A percentile compares a stretch with the other conserved stretches of the same genome.
Evolutionary conservation across 2,888 invertebrate species (phyloP).

Genomic region (Ochropacha duplaris): DNA sequence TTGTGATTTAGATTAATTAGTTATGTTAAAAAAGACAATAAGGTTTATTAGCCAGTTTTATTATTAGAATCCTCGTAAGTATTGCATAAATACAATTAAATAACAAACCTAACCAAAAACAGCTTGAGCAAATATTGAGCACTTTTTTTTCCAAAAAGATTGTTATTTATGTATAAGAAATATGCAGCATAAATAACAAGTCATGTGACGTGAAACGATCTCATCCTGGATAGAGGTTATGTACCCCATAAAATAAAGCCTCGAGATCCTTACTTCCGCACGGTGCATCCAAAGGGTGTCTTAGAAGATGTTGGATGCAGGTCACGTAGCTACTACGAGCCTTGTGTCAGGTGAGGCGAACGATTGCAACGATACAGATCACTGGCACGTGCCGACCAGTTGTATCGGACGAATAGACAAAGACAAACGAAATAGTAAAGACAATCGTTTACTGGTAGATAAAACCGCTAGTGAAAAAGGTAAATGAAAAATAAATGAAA

Average conservation of each 20-base stretch:
- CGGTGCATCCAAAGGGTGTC: constrained; percentile 30
- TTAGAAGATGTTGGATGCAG: constrained; percentile 38
- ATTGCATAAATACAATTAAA: background rate
- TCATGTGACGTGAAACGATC: background rate
- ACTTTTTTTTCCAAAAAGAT: background rate
- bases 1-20: background rate
- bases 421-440: constrained; percentile 19
- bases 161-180: background rate
- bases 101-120: too few relatives aligned
- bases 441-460: constrained; percentile 13
- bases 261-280: constrained; percentile 36
- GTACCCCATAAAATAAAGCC: constrained; percentile 32
- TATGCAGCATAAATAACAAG: background rate
- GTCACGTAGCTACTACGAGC: constrained; percentile 55
- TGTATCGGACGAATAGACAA: constrained; percentile 12
- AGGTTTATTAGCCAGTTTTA: too few relatives aligned
- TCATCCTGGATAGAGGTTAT: background rate
- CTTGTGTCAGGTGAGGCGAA: constrained; percentile 59
- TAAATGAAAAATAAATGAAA: constrained; percentile 15
- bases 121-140: too few relatives aligned
- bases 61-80: background rate
- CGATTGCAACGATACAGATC: constrained; percentile 58
- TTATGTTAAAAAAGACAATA: background rate
- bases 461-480: constrained; percentile 1
- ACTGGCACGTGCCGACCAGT: constrained; percentile 52